A percentile compares a stretch with the other conserved stretches of the same genome.
Evolutionary conservation across 2,797 vertebrate genomes (phyloP).

Genomic region (Sorex maritimensis): DNA sequence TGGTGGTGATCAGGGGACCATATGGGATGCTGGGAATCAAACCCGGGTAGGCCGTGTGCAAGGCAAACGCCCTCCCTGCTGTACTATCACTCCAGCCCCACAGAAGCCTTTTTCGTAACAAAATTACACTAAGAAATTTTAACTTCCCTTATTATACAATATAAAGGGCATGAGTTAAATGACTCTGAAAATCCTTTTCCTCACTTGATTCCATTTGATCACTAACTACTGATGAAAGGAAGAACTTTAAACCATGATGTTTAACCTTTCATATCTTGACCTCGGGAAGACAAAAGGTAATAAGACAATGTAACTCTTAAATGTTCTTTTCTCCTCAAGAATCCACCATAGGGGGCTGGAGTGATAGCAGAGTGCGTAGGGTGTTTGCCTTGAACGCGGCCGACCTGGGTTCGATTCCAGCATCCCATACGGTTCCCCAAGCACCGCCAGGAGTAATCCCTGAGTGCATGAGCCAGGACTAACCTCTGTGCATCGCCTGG

Average conservation of each 20-base stretch:
- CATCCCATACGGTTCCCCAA: no score
- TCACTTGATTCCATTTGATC: constrained; percentile 47
- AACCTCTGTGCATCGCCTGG: no score
- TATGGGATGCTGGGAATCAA: no score
- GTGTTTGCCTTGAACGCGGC: no score
- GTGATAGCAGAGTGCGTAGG: no score
- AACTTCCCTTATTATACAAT: background rate
- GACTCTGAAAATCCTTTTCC: constrained; percentile 38
- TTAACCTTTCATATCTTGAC: background rate
- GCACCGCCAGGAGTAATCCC: no score
- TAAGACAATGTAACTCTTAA: background rate
- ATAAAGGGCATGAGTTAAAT: constrained; percentile 6
- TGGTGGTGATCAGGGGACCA: no score
- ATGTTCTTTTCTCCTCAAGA: background rate
- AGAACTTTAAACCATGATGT: constrained; percentile 2
- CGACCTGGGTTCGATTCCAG: no score
- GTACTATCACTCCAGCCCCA: background rate
- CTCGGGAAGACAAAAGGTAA: background rate
- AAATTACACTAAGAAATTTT: constrained; percentile 20
- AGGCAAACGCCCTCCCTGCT: no score
- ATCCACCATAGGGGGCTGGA: background rate
- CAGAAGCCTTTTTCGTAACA: background rate
- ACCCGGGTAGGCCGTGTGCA: no score
- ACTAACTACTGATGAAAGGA: constrained; percentile 26
- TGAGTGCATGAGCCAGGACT: no score